A percentile compares a stretch with the other conserved stretches of the same genome.
phyloP scores from a whole-genome alignment of 2,797 vertebrate species.

The Tragopan temminckii region DNA sequence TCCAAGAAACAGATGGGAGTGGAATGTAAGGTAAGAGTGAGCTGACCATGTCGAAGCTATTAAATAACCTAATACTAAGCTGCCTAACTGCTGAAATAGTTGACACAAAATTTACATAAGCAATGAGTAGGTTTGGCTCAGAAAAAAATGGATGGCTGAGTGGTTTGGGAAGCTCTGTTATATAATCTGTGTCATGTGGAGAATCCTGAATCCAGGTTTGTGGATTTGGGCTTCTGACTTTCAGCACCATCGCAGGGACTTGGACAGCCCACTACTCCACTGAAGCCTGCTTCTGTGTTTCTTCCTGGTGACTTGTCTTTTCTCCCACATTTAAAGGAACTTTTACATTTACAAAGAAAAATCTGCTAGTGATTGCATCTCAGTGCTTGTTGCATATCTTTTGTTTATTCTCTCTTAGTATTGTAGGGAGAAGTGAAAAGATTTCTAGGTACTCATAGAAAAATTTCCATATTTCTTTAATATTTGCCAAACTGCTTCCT shows the following conservation, averaged over 20 bases:
- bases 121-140: not conserved
- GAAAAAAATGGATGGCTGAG: not conserved
- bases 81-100: not conserved
- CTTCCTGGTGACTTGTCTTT: not conserved
- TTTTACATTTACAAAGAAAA: not conserved
- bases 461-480: not conserved
- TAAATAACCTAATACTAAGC: not conserved
- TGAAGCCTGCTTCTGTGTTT: not conserved
- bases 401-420: not conserved
- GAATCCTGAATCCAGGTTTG: not conserved
- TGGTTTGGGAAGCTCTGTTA: not conserved
- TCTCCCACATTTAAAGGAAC: not conserved
- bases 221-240: not conserved
- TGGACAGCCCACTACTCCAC: not conserved
- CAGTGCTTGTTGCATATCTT: not conserved
- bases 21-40: not conserved
- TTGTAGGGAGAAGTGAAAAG: not conserved
- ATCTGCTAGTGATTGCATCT: not conserved
- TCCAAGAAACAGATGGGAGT: not conserved
- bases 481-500: not conserved
- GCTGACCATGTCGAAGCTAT: not conserved
- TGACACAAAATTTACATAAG: not conserved
- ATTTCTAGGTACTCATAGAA: not conserved
- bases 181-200: not conserved
- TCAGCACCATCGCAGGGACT: accelerated